Evolutionary conservation across 2,113 vertebrate species (phyloP).

Genomic region (Centropristis striata): DNA sequence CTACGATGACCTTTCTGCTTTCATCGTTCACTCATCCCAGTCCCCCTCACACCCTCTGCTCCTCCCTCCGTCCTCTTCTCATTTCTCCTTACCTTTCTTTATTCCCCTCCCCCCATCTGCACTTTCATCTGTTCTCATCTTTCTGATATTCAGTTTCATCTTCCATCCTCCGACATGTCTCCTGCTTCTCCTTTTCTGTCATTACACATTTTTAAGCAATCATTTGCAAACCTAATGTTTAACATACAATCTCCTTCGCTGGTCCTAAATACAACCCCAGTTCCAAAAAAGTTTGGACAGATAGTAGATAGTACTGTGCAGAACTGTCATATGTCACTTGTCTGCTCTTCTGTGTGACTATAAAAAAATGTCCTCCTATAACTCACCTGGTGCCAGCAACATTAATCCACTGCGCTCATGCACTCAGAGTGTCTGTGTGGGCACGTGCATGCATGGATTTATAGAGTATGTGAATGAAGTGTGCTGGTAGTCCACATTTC

Average conservation of each 20-base stretch:
- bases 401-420: constrained; percentile 27
- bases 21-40: constrained; percentile 33
- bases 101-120: neutral
- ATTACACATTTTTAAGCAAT: neutral
- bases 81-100: constrained; percentile 1
- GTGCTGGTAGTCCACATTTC: constrained; percentile 19
- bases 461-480: neutral
- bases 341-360: neutral
- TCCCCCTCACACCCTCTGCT: neutral
- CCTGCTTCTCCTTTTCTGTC: neutral
- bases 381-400: constrained; percentile 17
- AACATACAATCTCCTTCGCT: no score
- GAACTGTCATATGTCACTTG: neutral
- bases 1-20: constrained; percentile 63
- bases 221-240: neutral
- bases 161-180: neutral
- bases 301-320: no score
- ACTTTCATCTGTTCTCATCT: neutral
- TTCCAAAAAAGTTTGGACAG: no score
- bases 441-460: neutral
- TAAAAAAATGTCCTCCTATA: constrained; percentile 32
- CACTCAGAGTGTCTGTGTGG: neutral
- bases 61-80: constrained; percentile 20
- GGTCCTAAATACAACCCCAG: no score
- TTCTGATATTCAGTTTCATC: neutral